These are phyloP conservation scores for Hyperopisus bebe DNA, from an alignment of 2,113 vertebrate species.

Conservation along the genomic window DNA sequence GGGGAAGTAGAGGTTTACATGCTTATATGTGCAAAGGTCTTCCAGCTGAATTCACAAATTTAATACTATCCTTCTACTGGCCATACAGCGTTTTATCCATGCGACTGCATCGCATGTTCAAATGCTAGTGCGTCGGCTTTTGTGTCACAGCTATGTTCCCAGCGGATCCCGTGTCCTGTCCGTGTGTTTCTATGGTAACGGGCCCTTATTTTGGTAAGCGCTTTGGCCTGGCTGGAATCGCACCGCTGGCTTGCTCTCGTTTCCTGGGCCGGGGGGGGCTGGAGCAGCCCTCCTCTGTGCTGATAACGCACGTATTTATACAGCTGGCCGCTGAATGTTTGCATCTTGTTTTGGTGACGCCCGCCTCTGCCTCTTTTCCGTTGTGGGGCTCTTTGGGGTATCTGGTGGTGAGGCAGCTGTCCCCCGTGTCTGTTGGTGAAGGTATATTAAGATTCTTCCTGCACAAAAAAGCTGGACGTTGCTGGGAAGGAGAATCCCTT, in stretches of 20 bases:
- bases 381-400: slow-evolving; percentile 18
- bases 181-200: slow-evolving; percentile 4
- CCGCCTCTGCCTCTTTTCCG: slow-evolving; percentile 21
- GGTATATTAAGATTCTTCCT: slow-evolving; percentile 2
- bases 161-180: not conserved
- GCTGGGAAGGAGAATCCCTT: not conserved
- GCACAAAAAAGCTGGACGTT: not conserved
- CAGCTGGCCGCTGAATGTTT: slow-evolving; percentile 56
- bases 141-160: not conserved
- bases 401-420: slow-evolving; percentile 49
- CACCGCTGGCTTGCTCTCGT: slow-evolving; percentile 45
- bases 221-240: slow-evolving; percentile 32
- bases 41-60: not conserved
- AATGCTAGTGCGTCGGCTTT: not conserved
- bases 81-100: not conserved
- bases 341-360: slow-evolving; percentile 38
- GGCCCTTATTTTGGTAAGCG: not conserved
- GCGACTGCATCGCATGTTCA: not conserved
- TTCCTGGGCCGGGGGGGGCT: slow-evolving; percentile 46
- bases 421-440: slow-evolving; percentile 13
- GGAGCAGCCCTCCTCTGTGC: slow-evolving; percentile 49
- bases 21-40: not conserved
- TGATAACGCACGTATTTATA: slow-evolving; percentile 62
- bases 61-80: not conserved
- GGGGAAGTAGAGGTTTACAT: not conserved